Evolutionary conservation across 2,888 invertebrate genomes (phyloP).

Genomic region (Euzophera pinguis): DNA sequence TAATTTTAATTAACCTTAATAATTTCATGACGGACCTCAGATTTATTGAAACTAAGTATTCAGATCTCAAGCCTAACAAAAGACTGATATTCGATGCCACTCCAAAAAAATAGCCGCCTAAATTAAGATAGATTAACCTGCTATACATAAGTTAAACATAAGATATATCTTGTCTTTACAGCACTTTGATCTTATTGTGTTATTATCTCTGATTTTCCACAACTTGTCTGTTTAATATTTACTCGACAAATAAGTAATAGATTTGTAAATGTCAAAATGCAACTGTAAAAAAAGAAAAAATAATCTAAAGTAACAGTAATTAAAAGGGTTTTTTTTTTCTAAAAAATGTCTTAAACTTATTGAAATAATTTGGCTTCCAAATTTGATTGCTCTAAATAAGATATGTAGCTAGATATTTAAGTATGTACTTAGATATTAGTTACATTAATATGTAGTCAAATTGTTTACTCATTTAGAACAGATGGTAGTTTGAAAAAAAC

Average conservation of each 20-base stretch:
- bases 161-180: not conserved
- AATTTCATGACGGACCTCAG: not conserved
- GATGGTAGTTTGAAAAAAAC: not conserved
- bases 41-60: not conserved
- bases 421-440: conserved; percentile 2
- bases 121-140: not conserved
- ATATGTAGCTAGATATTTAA: conserved; percentile 3
- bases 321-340: not conserved
- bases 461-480: not conserved
- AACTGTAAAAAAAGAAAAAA: too few species aligned
- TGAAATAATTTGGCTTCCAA: not conserved
- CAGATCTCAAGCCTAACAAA: conserved; percentile 34
- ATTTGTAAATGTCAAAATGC: too few species aligned
- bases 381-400: not conserved
- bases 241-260: too few species aligned
- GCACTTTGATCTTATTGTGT: not conserved
- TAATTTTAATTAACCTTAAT: not conserved
- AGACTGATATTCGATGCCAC: conserved; percentile 40
- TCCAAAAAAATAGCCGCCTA: conserved; percentile 20
- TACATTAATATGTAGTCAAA: not conserved
- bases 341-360: not conserved
- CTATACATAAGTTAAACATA: not conserved
- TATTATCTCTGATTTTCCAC: not conserved
- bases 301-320: not conserved
- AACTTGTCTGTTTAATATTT: not conserved